These are phyloP conservation scores for Dysdera silvatica DNA, from an alignment of 1,140 invertebrate species.

Conservation along the genomic window DNA sequence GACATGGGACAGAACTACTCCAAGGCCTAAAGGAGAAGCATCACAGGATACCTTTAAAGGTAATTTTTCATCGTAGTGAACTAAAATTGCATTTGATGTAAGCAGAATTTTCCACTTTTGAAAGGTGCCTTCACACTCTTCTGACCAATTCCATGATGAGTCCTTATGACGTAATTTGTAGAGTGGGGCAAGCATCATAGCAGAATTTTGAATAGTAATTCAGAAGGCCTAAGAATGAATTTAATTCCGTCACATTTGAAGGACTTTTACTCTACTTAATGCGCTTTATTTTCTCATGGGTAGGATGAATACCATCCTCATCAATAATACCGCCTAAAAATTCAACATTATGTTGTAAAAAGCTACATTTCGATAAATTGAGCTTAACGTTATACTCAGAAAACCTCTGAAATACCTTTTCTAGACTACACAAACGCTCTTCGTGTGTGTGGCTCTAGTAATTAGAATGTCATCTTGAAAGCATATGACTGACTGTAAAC, in stretches of 20 bases:
- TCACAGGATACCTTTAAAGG: neutral
- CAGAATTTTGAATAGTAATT: conserved; percentile 30
- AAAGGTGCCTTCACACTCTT: neutral
- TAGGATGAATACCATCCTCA: conserved; percentile 39
- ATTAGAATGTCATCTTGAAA: no score
- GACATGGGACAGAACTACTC: conserved; percentile 46
- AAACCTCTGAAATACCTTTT: conserved; percentile 32
- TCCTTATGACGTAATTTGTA: conserved; percentile 31
- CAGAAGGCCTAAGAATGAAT: conserved; percentile 16
- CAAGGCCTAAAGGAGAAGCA: conserved; percentile 37
- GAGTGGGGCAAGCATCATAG: conserved; percentile 31
- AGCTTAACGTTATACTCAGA: conserved; percentile 33
- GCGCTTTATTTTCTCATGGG: conserved; percentile 41
- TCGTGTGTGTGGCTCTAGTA: no score
- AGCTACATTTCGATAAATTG: conserved; percentile 41
- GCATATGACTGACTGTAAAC: conserved; percentile 28
- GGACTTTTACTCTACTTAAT: conserved; percentile 38
- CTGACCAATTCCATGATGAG: neutral
- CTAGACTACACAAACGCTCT: conserved; percentile 24
- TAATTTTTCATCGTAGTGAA: neutral
- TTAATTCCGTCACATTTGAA: conserved; percentile 36
- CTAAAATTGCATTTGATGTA: neutral
- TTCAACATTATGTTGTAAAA: conserved; percentile 35
- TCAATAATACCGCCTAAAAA: conserved; percentile 43
- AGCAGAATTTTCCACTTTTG: neutral